Percentiles rank a stretch among this genome's conserved stretches.
These are phyloP conservation scores for Cerastoderma edule DNA, from an alignment of 2,888 invertebrate species.

Conservation along the genomic window DNA sequence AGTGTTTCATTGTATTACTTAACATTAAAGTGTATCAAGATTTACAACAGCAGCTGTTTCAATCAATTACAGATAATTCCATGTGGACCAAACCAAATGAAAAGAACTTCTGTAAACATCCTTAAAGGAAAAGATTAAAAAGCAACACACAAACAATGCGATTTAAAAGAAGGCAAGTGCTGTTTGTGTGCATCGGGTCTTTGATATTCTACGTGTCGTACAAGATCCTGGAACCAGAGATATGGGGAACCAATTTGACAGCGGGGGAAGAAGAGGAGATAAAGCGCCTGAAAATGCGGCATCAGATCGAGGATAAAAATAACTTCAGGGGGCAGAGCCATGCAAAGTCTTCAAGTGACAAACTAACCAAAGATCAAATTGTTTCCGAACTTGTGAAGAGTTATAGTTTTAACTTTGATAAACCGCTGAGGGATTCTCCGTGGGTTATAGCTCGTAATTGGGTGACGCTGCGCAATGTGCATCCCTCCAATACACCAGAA, in stretches of 20 bases:
- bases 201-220: slow-evolving; percentile 46
- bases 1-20: too few relatives aligned
- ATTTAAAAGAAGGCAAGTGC: not conserved
- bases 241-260: slow-evolving; percentile 38
- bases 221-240: slow-evolving; percentile 70
- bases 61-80: too few relatives aligned
- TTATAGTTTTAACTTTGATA: slow-evolving; percentile 58
- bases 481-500: slow-evolving; percentile 76
- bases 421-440: slow-evolving; percentile 63
- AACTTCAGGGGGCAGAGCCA: slow-evolving; percentile 23
- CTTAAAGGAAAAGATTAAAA: too few relatives aligned
- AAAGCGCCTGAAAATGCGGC: slow-evolving; percentile 14
- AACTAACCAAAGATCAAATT: slow-evolving; percentile 42
- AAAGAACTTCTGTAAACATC: too few relatives aligned
- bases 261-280: slow-evolving; percentile 35
- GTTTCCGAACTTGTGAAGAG: slow-evolving; percentile 62
- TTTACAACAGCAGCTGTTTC: too few relatives aligned
- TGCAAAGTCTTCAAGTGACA: not conserved
- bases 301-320: slow-evolving; percentile 35
- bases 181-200: not conserved
- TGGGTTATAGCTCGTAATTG: slow-evolving; percentile 80
- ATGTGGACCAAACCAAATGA: too few relatives aligned
- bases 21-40: too few relatives aligned
- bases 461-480: slow-evolving; percentile 78
- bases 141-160: too few relatives aligned